Evolutionary conservation across 2,888 invertebrate species (phyloP), one percentile per base, ranked within the genome.

Genomic region (Rhagonycha lutea): DNA sequence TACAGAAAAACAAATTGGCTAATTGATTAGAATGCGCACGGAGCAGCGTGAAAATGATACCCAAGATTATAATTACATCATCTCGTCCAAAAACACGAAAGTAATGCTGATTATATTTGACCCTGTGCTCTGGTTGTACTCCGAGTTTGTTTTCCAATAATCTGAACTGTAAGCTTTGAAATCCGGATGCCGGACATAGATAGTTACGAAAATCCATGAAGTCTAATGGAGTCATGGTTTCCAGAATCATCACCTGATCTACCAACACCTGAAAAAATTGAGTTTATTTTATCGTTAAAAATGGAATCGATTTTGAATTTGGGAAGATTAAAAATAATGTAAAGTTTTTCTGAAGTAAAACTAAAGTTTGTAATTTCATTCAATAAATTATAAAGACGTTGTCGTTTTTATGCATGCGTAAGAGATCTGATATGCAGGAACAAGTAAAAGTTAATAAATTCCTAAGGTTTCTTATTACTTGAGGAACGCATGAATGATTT

Each of bases 171-270:
- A 98, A 88, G 84, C 98, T 98, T 86, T 99, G 99, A 87, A 99
- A 99, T 0, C 99, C 99, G 0, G 99, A 99, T 0, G 99, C 98
- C 0, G 99, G 96, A 11, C 96, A 94, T 60, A 99, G 89, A 85
- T 96, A 96, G 80, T 95, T 92, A 68, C 99, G 92, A 88, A 99
- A 99, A 84, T 98, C 98, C 94, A 99, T 96, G 85, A 99, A 99
- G 88, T 99, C 99, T 76, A 98, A 88, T 0, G 99, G 98, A 0
- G 98, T 98, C 99, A 99, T 99, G 0, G 99, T 99, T 88, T 99
- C 99, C 81, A 99, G 88, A 81, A 99, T 98, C 89, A 95, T 94
- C 62, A 99, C 97, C 90, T 99, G 99, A 85, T 99, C 99, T 61
- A 96, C 97, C 69, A 99, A 90, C 0, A 99, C 90, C 97, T 98